These are phyloP conservation scores for Pygmarrhopalites habei DNA, from an alignment of 1,140 invertebrate genomes.

Conservation along the genomic window DNA sequence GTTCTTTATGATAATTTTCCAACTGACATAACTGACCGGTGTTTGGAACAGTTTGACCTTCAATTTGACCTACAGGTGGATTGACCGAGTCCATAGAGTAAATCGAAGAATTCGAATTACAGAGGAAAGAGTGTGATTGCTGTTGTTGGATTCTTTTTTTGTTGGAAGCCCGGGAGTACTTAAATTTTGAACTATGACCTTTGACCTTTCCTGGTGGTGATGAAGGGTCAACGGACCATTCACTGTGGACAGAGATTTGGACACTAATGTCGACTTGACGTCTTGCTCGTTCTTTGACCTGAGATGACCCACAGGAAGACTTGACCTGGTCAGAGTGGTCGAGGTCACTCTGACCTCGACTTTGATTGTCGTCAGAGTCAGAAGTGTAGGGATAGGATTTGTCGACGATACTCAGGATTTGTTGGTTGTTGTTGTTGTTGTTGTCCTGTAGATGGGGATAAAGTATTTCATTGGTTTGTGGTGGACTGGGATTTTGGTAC, in stretches of 20 bases:
- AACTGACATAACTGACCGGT: too few relatives aligned
- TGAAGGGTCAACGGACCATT: not conserved
- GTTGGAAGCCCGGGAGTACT: not conserved
- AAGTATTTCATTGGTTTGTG: too few relatives aligned
- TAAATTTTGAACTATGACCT: not conserved
- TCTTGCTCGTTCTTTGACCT: not conserved
- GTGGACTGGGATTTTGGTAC: too few relatives aligned
- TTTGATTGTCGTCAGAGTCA: too few relatives aligned
- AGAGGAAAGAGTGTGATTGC: not conserved
- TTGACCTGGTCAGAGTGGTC: too few relatives aligned
- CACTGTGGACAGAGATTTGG: slow-evolving; percentile 7
- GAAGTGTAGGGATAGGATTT: too few relatives aligned
- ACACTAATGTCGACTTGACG: slow-evolving; percentile 4
- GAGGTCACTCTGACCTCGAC: too few relatives aligned
- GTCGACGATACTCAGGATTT: too few relatives aligned
- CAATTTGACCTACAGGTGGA: not conserved
- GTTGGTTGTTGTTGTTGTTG: too few relatives aligned
- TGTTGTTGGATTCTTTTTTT: not conserved
- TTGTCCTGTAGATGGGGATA: too few relatives aligned
- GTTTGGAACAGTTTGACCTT: not conserved
- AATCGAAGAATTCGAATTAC: not conserved
- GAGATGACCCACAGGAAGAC: too few relatives aligned
- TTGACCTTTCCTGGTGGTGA: not conserved
- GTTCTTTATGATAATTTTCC: too few relatives aligned
- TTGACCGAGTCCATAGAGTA: not conserved